Base-by-base conservation (phyloP, 2,113 vertebrate species). In the Ranitomeya imitator region DNA sequence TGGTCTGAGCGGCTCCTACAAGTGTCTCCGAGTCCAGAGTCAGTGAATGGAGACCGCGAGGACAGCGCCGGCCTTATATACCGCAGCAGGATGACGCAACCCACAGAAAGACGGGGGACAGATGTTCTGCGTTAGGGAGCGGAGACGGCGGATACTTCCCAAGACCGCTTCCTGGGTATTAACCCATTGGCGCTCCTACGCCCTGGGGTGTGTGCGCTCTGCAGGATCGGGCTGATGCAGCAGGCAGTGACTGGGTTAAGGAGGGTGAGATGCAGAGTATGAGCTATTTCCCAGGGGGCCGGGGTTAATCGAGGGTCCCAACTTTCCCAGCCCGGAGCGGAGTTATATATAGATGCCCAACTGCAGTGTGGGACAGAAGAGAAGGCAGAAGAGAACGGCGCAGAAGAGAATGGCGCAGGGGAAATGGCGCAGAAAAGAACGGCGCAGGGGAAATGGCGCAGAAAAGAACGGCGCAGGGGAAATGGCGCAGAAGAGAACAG, bases 21-120 rank as follows among this genome's bases (percentile, higher is more conserved):
- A 87, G 74, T 26, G 23, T 80, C 78, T 80, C 78, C 23, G 26
- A 71, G 61, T 45, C 63, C 26, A 55, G 9, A 67, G 77, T 69
- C 77, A 71, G 60, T 73, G 63, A 80, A 51, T 87, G 77, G 21
- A 31, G 78, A 31, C 61, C 57, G 57, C 21, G 14, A 63, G 23
- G 31, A 31, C 23, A 13, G 61, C 19, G 52, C 31, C 0, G 37
- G 21, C 4, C 15, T 87, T 87, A 81, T 80, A 87, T 87, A 87
- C 86, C 77, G 60, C 57, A 79, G 61, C 76, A 57, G 85, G n/a
- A 31, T 87, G 86, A 87, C 81, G 86, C 86, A 87, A 90, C 11
- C 1, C 51, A 54, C 67, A 19, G 90, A 85, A 86, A 89, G 4
- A 9, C 37, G n/a, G 7, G 10, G 37, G 15, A 45, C 60, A 19